phyloP scores from a whole-genome alignment of 2,113 vertebrate species.

The Scatophagus argus region DNA sequence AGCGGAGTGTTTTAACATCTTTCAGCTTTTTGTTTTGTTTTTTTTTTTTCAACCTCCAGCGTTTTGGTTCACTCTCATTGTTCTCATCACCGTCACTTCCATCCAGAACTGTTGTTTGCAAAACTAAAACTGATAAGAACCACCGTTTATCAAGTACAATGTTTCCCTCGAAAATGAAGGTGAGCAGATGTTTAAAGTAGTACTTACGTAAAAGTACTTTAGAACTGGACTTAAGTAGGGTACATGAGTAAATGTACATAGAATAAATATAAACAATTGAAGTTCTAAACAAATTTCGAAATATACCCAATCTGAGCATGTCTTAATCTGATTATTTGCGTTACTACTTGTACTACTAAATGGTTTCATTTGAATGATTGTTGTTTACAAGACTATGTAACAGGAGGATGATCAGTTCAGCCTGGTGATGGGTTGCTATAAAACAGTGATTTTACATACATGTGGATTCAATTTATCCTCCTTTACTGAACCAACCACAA shows the following conservation, averaged over 20 bases:
- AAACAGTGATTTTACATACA: slow-evolving; percentile 59
- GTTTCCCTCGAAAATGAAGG: neutral
- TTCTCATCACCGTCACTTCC: too few relatives aligned
- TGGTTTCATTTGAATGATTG: slow-evolving; percentile 30
- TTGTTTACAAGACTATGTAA: slow-evolving; percentile 39
- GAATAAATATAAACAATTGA: too few relatives aligned
- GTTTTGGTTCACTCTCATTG: too few relatives aligned
- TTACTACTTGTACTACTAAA: slow-evolving; percentile 28
- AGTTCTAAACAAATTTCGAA: neutral
- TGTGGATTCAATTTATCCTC: slow-evolving; percentile 71
- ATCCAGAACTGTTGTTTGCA: too few relatives aligned
- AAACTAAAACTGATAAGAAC: too few relatives aligned
- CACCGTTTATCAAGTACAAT: neutral
- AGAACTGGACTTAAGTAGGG: too few relatives aligned
- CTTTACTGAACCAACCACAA: slow-evolving; percentile 33
- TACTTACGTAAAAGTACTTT: neutral
- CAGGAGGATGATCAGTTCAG: slow-evolving; percentile 8
- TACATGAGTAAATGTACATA: neutral
- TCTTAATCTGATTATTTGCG: neutral
- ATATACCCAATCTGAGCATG: neutral
- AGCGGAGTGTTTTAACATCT: too few relatives aligned
- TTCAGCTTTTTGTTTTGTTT: too few relatives aligned
- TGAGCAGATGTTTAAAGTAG: neutral
- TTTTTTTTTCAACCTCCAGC: too few relatives aligned
- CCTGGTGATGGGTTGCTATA: slow-evolving; percentile 7